These are phyloP conservation scores for Mustela erminea DNA, from an alignment of 2,797 vertebrate genomes.

Conservation along the genomic window DNA sequence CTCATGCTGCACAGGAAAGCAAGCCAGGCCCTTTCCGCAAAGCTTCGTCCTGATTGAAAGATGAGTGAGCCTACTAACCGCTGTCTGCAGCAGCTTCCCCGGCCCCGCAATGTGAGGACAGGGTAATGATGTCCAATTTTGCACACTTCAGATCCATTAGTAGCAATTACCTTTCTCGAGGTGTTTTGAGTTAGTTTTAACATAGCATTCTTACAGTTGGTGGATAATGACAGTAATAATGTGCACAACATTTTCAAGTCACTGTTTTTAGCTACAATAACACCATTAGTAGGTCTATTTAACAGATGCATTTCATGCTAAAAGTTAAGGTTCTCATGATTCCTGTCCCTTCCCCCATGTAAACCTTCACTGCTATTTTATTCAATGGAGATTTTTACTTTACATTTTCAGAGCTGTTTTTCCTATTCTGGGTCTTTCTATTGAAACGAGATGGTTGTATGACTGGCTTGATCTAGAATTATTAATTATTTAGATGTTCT, in stretches of 20 bases:
- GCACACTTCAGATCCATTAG: slow-evolving; percentile 93
- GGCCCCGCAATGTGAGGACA: slow-evolving; percentile 87
- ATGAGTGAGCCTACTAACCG: slow-evolving; percentile 84
- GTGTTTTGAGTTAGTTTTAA: slow-evolving; percentile 94
- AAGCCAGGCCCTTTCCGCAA: slow-evolving; percentile 86
- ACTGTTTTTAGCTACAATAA: slow-evolving; percentile 90
- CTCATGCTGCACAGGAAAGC: slow-evolving; percentile 79
- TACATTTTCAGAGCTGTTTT: slow-evolving; percentile 44
- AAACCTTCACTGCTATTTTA: slow-evolving; percentile 64
- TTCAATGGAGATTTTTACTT: slow-evolving; percentile 41
- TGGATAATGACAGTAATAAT: slow-evolving; percentile 93
- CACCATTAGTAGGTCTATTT: slow-evolving; percentile 90
- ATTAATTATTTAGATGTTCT: slow-evolving; percentile 23
- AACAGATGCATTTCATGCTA: slow-evolving; percentile 87
- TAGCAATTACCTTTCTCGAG: slow-evolving; percentile 93
- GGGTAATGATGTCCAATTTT: slow-evolving; percentile 92
- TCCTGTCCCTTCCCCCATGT: slow-evolving; percentile 59
- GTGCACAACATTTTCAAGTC: slow-evolving; percentile 91
- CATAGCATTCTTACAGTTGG: slow-evolving; percentile 93
- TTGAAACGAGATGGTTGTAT: neutral
- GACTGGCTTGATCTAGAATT: slow-evolving; percentile 17
- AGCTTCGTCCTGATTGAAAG: slow-evolving; percentile 81
- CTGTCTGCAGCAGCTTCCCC: slow-evolving; percentile 85
- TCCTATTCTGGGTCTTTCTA: slow-evolving; percentile 31
- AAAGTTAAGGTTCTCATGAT: slow-evolving; percentile 87